These are phyloP conservation scores for Oostethus manadensis DNA, from an alignment of 2,113 vertebrate species.

Conservation along the genomic window DNA sequence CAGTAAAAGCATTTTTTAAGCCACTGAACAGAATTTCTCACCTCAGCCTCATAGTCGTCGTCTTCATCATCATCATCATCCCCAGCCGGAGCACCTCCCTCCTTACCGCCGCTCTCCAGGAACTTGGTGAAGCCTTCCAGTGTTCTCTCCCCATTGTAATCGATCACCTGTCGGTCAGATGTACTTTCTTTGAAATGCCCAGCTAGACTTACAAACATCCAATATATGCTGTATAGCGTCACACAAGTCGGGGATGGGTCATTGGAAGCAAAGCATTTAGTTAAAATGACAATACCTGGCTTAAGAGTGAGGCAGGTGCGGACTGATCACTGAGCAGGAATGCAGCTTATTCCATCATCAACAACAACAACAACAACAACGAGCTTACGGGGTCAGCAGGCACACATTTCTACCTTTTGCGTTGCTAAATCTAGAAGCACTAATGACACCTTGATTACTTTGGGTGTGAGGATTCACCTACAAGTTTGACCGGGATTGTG, in stretches of 20 bases:
- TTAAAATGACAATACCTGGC: not conserved
- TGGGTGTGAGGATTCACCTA: slow-evolving; percentile 8
- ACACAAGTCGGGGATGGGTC: not conserved
- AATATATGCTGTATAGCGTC: no score
- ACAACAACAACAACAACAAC: slow-evolving; percentile 7
- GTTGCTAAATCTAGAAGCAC: slow-evolving; percentile 31
- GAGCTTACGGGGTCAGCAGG: not conserved
- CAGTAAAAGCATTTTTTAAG: not conserved
- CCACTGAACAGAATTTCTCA: not conserved
- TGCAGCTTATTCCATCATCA: slow-evolving; percentile 4
- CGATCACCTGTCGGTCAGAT: slow-evolving; percentile 77
- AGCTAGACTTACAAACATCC: not conserved
- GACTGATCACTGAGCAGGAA: slow-evolving; percentile 14
- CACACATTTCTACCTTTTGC: slow-evolving; percentile 32
- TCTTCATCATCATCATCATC: slow-evolving; percentile 71
- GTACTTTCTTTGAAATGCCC: not conserved
- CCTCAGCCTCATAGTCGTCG: slow-evolving; percentile 66
- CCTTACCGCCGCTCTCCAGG: slow-evolving; percentile 91
- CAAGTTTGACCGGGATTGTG: not conserved
- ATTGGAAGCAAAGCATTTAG: no score
- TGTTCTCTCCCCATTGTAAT: slow-evolving; percentile 94
- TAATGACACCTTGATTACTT: slow-evolving; percentile 5
- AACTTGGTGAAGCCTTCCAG: slow-evolving; percentile 93
- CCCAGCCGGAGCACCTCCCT: slow-evolving; percentile 80
- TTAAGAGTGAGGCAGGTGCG: slow-evolving; percentile 1